These are phyloP conservation scores for Pholis gunnellus DNA, from an alignment of 2,113 vertebrate genomes.

Conservation along the genomic window DNA sequence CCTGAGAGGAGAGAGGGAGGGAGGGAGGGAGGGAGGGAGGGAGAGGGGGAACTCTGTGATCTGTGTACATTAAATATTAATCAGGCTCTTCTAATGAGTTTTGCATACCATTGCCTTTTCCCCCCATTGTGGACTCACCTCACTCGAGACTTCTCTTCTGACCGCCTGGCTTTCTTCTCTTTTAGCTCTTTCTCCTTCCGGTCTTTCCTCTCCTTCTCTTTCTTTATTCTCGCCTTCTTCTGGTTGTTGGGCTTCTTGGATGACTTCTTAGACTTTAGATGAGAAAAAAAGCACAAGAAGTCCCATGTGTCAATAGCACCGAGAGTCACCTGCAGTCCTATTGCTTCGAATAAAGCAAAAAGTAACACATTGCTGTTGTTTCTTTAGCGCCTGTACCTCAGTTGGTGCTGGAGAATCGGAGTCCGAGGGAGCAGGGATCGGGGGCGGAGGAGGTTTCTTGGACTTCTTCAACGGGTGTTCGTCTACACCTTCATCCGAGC, in stretches of 20 bases:
- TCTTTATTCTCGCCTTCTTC: constrained; percentile 88
- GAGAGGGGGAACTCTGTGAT: constrained; percentile 29
- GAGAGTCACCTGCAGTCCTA: background rate
- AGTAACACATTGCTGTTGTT: background rate
- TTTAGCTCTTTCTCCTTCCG: constrained; percentile 79
- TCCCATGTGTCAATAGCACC: background rate
- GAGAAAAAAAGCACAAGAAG: background rate
- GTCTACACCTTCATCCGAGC: constrained; percentile 84
- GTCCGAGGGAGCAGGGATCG: constrained; percentile 88
- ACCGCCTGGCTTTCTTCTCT: constrained; percentile 79
- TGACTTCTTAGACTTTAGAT: constrained; percentile 86
- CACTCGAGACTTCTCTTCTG: constrained; percentile 88
- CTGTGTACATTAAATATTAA: constrained; percentile 47
- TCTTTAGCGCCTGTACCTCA: constrained; percentile 65
- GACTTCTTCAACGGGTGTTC: constrained; percentile 89
- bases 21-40: constrained; percentile 44
- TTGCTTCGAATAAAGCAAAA: background rate
- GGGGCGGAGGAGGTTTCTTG: constrained; percentile 85
- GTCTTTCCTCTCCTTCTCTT: constrained; percentile 88
- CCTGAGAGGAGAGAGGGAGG: constrained; percentile 76
- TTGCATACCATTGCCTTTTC: constrained; percentile 3
- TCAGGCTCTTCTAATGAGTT: constrained; percentile 22
- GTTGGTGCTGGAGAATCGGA: constrained; percentile 84
- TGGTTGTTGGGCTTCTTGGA: constrained; percentile 86
- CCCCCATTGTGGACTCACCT: constrained; percentile 80